phyloP scores from a whole-genome alignment of 2,113 vertebrate species.

The Sinocyclocheilus anshuiensis region DNA sequence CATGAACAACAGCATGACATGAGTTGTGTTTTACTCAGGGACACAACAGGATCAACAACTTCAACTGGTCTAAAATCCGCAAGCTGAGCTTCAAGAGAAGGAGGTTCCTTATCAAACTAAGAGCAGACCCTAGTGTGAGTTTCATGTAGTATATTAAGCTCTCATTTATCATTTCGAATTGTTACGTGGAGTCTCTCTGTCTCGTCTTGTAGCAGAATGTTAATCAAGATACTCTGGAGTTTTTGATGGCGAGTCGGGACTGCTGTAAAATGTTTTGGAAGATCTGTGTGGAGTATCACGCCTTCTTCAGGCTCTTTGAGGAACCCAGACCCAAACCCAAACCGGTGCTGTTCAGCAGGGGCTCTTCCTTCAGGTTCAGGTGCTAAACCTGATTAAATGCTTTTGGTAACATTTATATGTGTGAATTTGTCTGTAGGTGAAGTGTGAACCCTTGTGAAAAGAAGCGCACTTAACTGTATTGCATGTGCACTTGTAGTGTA shows the following conservation, averaged over 20 bases:
- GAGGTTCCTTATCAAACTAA: conserved; percentile 94
- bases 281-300: conserved; percentile 97
- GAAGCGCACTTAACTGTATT: neutral
- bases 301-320: conserved; percentile 97
- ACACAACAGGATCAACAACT: conserved; percentile 94
- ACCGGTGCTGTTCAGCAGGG: conserved; percentile 91
- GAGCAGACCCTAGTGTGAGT: conserved; percentile 92
- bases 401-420: neutral
- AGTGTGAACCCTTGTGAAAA: neutral
- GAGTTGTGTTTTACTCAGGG: conserved; percentile 74
- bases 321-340: conserved; percentile 97
- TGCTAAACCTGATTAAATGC: conserved; percentile 56
- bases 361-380: conserved; percentile 99
- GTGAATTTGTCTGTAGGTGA: neutral
- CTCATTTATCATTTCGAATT: neutral
- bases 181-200: neutral
- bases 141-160: neutral
- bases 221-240: conserved; percentile 94
- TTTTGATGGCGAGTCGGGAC: conserved; percentile 94
- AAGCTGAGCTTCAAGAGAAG: conserved; percentile 99
- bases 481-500: neutral
- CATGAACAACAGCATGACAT: neutral
- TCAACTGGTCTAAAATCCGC: conserved; percentile 97
- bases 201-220: conserved; percentile 78
- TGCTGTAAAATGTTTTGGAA: conserved; percentile 99